Evolutionary conservation across 2,888 invertebrate genomes (phyloP).

Genomic region (Volucella inflata): DNA sequence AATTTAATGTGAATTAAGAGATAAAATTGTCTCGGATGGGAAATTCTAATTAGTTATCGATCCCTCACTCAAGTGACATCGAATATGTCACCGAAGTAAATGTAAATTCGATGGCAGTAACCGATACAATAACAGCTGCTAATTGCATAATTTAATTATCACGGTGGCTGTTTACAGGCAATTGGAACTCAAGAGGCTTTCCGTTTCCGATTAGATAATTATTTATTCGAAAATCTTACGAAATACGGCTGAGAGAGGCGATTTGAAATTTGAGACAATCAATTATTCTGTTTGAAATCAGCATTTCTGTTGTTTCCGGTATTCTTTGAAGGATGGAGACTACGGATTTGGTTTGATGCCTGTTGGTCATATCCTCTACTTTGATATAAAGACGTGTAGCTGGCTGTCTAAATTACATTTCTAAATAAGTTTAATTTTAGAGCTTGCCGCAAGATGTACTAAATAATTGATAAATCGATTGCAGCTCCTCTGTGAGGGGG

Average conservation of each 20-base stretch:
- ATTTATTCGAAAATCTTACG: not conserved
- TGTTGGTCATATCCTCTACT: no score
- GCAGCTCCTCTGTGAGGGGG: no score
- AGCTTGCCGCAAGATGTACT: no score
- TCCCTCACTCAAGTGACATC: not conserved
- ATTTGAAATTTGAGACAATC: not conserved
- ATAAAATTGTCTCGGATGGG: not conserved
- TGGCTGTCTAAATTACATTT: no score
- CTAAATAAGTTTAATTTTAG: no score
- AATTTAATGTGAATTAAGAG: not conserved
- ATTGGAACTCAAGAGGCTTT: not conserved
- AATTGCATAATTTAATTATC: not conserved
- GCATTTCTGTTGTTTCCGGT: no score
- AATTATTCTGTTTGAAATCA: no score
- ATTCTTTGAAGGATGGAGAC: no score
- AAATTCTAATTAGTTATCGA: constrained; percentile 1
- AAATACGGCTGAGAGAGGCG: not conserved
- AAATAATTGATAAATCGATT: no score
- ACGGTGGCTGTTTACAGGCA: not conserved
- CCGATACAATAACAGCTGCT: constrained; percentile 10
- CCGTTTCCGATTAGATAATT: not conserved
- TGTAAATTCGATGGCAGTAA: constrained; percentile 20
- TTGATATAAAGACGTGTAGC: no score
- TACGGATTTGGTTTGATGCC: no score
- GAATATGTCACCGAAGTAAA: not conserved